Evolutionary conservation across 2,113 vertebrate species (phyloP), one percentile per base, ranked within the genome.

Genomic region (Anoplopoma fimbria): DNA sequence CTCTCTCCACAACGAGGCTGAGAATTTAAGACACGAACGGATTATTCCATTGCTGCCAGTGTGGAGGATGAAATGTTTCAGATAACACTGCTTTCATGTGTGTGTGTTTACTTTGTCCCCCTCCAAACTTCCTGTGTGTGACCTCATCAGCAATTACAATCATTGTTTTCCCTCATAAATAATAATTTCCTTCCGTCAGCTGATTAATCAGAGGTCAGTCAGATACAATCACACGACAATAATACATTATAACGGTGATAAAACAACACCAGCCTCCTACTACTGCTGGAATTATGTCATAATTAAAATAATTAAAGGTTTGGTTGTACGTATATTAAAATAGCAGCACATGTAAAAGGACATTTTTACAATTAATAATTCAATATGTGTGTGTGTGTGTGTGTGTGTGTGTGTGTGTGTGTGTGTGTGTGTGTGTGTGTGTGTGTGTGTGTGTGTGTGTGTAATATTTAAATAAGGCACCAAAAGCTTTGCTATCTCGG

Each of bases 41-140:
- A 89, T 93, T 93, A 89, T 89, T 90, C 81, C 72, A 83, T 31
- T 87, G 80, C 57, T 87, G 80, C 57, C 84, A 80, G 38, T 38
- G 78, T 65, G 82, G 75, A 29, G 89, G 92, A 87, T 93, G 81
- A 89, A 79, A 79, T 82, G 77, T 76, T 81, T 69, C 23, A 88
- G 92, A 93, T 93, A 93, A 90, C 51, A n/a, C n/a, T n/a, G n/a
- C n/a, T n/a, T n/a, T n/a, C n/a, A 21, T 49, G 36, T 84, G 65
- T 64, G 79, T 81, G 87, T 88, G 77, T 87, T 75, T 79, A 72
- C 58, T 57, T 79, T 73, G 23, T 53, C 51, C 57, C 23, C n/a
- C 53, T 14, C 3, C 2, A 27, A 17, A 33, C 76, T 69, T 83
- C 70, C 69, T 27, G 79, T 74, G 42, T 13, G 3, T 64, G 83